These are phyloP conservation scores for Drosophila pseudotalamancana DNA, from an alignment of 2,888 invertebrate genomes.

Conservation along the genomic window DNA sequence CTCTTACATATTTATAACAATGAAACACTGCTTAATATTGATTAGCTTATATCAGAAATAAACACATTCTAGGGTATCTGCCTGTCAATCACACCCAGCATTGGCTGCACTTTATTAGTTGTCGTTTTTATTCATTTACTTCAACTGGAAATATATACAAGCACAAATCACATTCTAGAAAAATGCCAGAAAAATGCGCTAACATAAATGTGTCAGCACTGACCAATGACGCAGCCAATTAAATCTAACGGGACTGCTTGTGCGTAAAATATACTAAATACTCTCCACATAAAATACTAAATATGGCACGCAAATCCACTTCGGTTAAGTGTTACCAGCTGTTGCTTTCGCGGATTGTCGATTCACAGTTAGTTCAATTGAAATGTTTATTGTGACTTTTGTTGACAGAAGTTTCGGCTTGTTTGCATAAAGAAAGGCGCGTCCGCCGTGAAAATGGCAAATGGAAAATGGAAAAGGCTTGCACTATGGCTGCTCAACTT, in stretches of 20 bases:
- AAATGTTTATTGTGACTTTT: slow-evolving; percentile 48
- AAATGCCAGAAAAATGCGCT: slow-evolving; percentile 10
- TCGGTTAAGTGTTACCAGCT: slow-evolving; percentile 11
- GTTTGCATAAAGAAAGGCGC: slow-evolving; percentile 26
- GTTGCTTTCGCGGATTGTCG: slow-evolving; percentile 6
- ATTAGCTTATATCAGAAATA: too few relatives aligned
- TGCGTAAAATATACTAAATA: slow-evolving; percentile 14
- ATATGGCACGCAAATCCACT: neutral
- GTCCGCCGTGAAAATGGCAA: neutral
- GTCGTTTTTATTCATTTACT: too few relatives aligned
- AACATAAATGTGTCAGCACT: slow-evolving; percentile 51
- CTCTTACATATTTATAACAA: too few relatives aligned
- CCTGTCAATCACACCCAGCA: too few relatives aligned
- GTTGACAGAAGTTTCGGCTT: slow-evolving; percentile 40
- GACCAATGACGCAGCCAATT: slow-evolving; percentile 60
- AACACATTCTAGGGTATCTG: too few relatives aligned
- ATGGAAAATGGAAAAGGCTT: slow-evolving; percentile 29
- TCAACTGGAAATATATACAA: too few relatives aligned
- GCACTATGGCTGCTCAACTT: slow-evolving; percentile 23
- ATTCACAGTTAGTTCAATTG: slow-evolving; percentile 24
- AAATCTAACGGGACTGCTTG: slow-evolving; percentile 42
- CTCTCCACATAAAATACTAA: neutral
- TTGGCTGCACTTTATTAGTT: too few relatives aligned
- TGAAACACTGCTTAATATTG: too few relatives aligned
- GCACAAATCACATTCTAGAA: too few relatives aligned